Conservation (phyloP, 2,797 vertebrate species). For the Takifugu ocellatus region DNA sequence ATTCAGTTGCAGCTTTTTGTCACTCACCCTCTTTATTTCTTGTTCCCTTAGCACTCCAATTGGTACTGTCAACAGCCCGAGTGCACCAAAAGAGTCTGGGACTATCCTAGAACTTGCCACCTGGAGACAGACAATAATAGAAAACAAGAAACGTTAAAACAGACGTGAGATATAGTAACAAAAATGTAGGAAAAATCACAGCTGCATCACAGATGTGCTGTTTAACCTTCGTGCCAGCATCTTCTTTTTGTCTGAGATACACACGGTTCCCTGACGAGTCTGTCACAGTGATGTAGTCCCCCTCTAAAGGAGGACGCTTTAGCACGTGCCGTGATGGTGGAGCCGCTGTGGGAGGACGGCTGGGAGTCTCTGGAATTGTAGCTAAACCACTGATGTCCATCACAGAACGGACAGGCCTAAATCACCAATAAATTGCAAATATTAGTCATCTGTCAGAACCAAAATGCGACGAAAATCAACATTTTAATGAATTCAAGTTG, state of each 20-base stretch:
- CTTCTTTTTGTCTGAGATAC: conserved; percentile 81
- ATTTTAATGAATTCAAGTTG: no score
- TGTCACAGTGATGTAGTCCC: conserved; percentile 90
- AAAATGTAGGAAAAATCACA: neutral
- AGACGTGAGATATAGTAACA: neutral
- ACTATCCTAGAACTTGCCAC: conserved; percentile 46
- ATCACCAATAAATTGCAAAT: conserved; percentile 14
- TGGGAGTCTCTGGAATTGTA: conserved; percentile 54
- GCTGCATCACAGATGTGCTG: neutral
- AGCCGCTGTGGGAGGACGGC: conserved; percentile 1
- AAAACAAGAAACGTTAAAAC: neutral
- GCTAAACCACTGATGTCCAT: conserved; percentile 73
- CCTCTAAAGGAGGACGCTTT: conserved; percentile 82
- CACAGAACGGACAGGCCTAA: conserved; percentile 24
- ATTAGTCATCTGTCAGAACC: neutral
- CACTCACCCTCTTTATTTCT: conserved; percentile 78
- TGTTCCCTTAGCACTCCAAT: conserved; percentile 84
- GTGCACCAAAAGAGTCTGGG: conserved; percentile 58
- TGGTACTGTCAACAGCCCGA: conserved; percentile 80
- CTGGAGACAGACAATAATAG: conserved; percentile 38
- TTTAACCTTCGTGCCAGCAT: conserved; percentile 49
- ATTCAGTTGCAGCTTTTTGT: neutral
- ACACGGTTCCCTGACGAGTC: conserved; percentile 81
- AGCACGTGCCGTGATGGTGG: conserved; percentile 59
- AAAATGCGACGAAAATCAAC: no score